Evolutionary conservation across 2,797 vertebrate genomes (phyloP).

Genomic region (Tiaroga cobitis): DNA sequence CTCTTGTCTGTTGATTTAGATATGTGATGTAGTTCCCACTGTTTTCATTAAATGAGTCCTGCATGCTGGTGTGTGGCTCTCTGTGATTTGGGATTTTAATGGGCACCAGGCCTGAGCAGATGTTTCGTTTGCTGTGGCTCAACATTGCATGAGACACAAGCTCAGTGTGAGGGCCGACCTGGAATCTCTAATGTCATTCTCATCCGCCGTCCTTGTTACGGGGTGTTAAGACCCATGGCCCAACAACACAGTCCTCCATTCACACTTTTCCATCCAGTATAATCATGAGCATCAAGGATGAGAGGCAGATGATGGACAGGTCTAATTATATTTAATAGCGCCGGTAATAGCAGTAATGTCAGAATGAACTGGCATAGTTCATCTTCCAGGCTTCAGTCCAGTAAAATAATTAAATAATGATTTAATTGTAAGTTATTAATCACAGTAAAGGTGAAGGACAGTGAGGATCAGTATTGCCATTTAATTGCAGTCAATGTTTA

Average conservation of each 20-base stretch:
- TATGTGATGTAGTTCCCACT: slow-evolving; percentile 6
- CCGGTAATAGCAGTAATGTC: slow-evolving; percentile 18
- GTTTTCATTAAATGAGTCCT: slow-evolving; percentile 14
- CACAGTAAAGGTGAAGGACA: slow-evolving; percentile 19
- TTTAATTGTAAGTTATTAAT: slow-evolving; percentile 38
- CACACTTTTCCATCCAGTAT: slow-evolving; percentile 17
- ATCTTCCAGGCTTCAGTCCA: slow-evolving; percentile 27
- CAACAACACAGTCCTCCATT: slow-evolving; percentile 25
- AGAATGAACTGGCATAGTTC: slow-evolving; percentile 22
- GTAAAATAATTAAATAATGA: slow-evolving; percentile 35
- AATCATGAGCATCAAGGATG: background rate
- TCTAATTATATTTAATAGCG: slow-evolving; percentile 34
- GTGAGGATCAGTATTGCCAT: background rate
- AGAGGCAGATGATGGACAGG: slow-evolving; percentile 32
- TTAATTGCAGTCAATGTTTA: background rate
- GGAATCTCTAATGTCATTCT: slow-evolving; percentile 17
- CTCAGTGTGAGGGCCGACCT: slow-evolving; percentile 26
- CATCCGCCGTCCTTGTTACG: background rate
- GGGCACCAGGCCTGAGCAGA: slow-evolving; percentile 2
- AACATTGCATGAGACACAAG: slow-evolving; percentile 13
- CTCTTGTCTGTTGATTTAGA: slow-evolving; percentile 2
- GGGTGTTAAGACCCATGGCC: background rate
- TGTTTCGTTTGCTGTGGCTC: slow-evolving; percentile 9
- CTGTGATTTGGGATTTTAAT: slow-evolving; percentile 17
- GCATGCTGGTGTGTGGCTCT: background rate